phyloP scores from a whole-genome alignment of 2,888 invertebrate genomes.

The Mesorhabditis belari region DNA sequence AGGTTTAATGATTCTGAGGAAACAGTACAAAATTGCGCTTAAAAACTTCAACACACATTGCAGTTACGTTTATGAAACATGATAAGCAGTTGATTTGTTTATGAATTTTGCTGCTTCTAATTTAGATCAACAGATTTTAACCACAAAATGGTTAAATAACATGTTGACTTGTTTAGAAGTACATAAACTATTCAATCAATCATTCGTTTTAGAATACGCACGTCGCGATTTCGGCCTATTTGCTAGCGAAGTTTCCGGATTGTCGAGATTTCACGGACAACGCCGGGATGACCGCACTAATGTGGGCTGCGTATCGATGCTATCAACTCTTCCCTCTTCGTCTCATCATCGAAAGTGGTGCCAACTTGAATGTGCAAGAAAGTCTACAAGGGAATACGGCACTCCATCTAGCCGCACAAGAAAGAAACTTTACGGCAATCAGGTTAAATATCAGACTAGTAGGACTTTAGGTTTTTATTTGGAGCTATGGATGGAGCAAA shows the following conservation, averaged over 20 bases:
- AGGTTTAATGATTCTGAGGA: background rate
- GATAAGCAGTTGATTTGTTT: no score
- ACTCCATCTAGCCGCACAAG: constrained; percentile 88
- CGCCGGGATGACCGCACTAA: constrained; percentile 69
- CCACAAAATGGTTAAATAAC: no score
- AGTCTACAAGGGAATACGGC: constrained; percentile 73
- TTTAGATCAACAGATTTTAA: no score
- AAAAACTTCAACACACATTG: no score
- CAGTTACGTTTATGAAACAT: no score
- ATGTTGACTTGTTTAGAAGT: background rate
- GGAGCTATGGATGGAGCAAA: no score
- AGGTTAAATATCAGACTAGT: no score
- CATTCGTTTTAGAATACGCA: constrained; percentile 68
- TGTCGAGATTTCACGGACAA: constrained; percentile 64
- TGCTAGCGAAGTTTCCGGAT: constrained; percentile 86
- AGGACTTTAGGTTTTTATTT: no score
- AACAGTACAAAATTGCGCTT: background rate
- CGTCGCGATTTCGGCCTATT: constrained; percentile 88
- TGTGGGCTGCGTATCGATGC: constrained; percentile 79
- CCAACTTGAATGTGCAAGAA: constrained; percentile 77
- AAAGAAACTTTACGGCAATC: constrained; percentile 82
- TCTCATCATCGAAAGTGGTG: constrained; percentile 83
- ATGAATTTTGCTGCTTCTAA: no score
- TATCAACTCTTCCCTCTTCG: constrained; percentile 76
- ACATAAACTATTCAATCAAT: constrained; percentile 72